Conservation (phyloP, 2,797 vertebrate species). For the Chiroxiphia lanceolata region DNA sequence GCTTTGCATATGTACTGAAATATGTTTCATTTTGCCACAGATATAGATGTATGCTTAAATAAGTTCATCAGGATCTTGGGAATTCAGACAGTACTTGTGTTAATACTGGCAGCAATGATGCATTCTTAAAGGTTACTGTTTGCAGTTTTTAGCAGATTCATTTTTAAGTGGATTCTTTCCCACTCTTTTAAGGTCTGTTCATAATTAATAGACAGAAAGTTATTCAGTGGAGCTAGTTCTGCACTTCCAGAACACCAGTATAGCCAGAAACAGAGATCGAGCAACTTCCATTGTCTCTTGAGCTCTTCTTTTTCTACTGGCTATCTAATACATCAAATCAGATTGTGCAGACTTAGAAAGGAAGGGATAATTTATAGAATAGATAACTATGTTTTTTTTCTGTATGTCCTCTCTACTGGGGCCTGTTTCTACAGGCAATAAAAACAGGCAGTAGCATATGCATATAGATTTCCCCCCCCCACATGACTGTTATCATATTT, state of each 20-base stretch:
- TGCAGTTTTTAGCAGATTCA: neutral
- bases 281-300: neutral
- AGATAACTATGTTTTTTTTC: neutral
- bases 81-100: neutral
- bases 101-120: neutral
- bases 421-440: neutral
- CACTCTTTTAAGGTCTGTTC: neutral
- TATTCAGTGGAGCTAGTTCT: neutral
- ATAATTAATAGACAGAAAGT: neutral
- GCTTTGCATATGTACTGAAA: neutral
- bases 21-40: neutral
- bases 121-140: neutral
- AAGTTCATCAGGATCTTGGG: neutral
- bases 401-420: neutral
- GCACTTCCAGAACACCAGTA: neutral
- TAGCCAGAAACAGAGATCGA: neutral
- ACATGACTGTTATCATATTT: accelerated
- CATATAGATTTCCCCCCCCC: neutral
- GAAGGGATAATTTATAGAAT: neutral
- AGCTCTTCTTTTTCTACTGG: neutral
- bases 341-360: neutral
- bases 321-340: neutral
- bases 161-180: conserved; percentile 11
- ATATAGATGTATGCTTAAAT: neutral
- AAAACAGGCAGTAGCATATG: neutral